Percentiles rank a stretch among this genome's conserved stretches.
These are phyloP conservation scores for Aphelenchoides bicaudatus DNA, from an alignment of 2,888 invertebrate genomes.

Conservation along the genomic window DNA sequence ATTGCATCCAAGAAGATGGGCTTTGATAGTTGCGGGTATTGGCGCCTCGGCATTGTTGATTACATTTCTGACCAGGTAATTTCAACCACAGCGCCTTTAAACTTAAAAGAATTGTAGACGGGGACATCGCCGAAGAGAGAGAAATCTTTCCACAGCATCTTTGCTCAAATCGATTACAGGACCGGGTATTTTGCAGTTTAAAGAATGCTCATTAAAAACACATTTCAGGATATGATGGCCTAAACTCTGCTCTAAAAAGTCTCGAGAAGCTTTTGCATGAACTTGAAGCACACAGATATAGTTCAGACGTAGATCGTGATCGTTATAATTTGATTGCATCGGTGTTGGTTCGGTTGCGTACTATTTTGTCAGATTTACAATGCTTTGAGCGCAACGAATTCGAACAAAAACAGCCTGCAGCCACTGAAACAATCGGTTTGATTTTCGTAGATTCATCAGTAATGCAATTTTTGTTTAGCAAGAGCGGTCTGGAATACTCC, in stretches of 20 bases:
- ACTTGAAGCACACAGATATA: conserved; percentile 26
- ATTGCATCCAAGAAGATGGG: conserved; percentile 19
- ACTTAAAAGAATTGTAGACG: too few species aligned
- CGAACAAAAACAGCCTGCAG: not conserved
- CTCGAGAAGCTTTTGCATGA: conserved; percentile 31
- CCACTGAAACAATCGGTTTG: conserved; percentile 26
- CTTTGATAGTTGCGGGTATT: conserved; percentile 19
- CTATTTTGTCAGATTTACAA: conserved; percentile 28
- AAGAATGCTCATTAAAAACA: too few species aligned
- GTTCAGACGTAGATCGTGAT: conserved; percentile 27
- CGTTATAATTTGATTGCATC: conserved; percentile 34
- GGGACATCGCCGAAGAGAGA: too few species aligned
- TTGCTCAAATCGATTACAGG: conserved; percentile 1
- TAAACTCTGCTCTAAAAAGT: conserved; percentile 19
- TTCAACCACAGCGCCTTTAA: too few species aligned
- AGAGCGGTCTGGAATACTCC: conserved; percentile 31
- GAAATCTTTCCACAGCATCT: too few species aligned
- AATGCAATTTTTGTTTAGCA: conserved; percentile 29
- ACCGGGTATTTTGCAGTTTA: not conserved
- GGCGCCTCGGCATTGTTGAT: too few species aligned
- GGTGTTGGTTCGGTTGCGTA: conserved; percentile 26
- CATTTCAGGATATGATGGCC: conserved; percentile 24
- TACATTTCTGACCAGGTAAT: not conserved
- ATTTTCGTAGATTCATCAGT: not conserved
- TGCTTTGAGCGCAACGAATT: conserved; percentile 30